phyloP scores from a whole-genome alignment of 2,888 invertebrate species.

The Drosophila picticornis region DNA sequence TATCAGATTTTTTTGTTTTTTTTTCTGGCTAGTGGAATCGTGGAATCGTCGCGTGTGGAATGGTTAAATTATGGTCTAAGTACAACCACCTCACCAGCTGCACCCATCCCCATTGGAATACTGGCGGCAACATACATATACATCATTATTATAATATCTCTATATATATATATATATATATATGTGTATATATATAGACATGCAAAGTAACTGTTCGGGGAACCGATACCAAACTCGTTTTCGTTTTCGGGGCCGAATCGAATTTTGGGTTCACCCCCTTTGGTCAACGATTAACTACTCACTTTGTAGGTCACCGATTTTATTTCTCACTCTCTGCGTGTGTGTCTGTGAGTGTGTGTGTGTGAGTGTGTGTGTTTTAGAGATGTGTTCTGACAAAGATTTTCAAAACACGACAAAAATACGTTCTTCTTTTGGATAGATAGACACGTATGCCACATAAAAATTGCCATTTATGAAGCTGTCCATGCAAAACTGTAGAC shows the following conservation, averaged over 20 bases:
- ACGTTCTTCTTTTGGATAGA: background rate
- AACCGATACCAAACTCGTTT: background rate
- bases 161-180: slow-evolving; percentile 3
- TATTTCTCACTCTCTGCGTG: background rate
- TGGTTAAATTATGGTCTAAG: slow-evolving; percentile 20
- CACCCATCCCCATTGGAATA: slow-evolving; percentile 7
- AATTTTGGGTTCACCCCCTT: slow-evolving; percentile 11
- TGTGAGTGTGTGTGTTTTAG: background rate
- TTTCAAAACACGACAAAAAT: background rate
- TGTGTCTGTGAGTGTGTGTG: background rate
- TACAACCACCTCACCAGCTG: background rate
- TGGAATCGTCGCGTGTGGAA: slow-evolving; percentile 11
- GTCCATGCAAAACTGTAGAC: background rate
- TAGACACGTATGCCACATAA: background rate
- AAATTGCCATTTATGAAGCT: background rate
- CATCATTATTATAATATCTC: slow-evolving; percentile 9
- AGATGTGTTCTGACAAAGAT: slow-evolving; percentile 5
- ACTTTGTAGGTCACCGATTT: slow-evolving; percentile 71
- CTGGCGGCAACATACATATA: background rate
- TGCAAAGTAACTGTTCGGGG: slow-evolving; percentile 20
- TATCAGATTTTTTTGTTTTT: background rate
- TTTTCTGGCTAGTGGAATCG: background rate
- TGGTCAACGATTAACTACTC: slow-evolving; percentile 55
- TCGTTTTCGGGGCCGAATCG: slow-evolving; percentile 4
- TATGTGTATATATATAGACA: slow-evolving; percentile 8